phyloP scores from a whole-genome alignment of 2,113 vertebrate genomes.

The Pycnonotus jocosus region DNA sequence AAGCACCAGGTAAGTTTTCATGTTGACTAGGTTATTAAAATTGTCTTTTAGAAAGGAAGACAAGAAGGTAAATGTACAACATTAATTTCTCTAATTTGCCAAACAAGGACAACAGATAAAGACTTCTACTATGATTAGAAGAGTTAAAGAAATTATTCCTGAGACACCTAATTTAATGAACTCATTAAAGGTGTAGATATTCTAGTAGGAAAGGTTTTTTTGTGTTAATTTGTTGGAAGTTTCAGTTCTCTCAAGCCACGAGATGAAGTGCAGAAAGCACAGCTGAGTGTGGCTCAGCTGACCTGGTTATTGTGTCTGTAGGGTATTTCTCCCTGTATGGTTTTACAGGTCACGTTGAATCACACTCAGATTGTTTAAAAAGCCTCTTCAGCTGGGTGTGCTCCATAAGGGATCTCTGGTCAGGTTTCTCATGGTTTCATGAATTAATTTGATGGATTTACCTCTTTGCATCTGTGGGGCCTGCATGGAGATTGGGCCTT shows the following conservation, averaged over 20 bases:
- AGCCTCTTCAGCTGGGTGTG: not conserved
- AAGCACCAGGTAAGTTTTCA: not conserved
- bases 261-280: not conserved
- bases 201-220: not conserved
- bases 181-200: not conserved
- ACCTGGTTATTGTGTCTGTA: slow-evolving; percentile 34
- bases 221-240: not conserved
- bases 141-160: not conserved
- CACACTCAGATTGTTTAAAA: not conserved
- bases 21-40: not conserved
- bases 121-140: not conserved
- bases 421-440: not conserved
- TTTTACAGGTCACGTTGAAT: not conserved
- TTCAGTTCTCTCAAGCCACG: not conserved
- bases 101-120: not conserved
- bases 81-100: not conserved
- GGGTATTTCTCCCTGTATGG: not conserved
- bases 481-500: not conserved
- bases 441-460: not conserved
- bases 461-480: not conserved
- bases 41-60: not conserved
- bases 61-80: not conserved
- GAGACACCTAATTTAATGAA: not conserved
- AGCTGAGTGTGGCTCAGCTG: slow-evolving; percentile 8
- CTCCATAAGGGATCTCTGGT: not conserved